These are phyloP conservation scores for Pygoscelis antarcticus DNA, from an alignment of 2,113 vertebrate species.

Conservation along the genomic window DNA sequence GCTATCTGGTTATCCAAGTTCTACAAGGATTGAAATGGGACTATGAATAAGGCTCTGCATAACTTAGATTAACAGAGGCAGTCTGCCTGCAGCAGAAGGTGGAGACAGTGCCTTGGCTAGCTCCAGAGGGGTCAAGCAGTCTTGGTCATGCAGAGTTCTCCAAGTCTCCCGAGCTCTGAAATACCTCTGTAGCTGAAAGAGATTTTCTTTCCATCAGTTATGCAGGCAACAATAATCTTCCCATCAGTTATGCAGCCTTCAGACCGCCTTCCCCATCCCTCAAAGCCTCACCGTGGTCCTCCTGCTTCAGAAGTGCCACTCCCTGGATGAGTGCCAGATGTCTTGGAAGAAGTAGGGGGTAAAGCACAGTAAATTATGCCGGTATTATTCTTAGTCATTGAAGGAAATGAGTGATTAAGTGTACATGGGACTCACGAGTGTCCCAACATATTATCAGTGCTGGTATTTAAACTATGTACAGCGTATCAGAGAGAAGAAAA, in stretches of 20 bases:
- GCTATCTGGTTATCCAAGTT: neutral
- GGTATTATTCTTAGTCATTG: neutral
- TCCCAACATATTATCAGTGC: constrained; percentile 10
- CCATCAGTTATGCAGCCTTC: neutral
- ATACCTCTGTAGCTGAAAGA: neutral
- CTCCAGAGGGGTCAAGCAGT: neutral
- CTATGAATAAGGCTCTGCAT: neutral
- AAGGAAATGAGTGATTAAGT: constrained; percentile 69
- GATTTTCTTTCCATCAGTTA: neutral
- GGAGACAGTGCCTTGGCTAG: neutral
- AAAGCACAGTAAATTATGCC: neutral
- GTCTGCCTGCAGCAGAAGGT: neutral
- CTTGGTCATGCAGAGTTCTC: neutral
- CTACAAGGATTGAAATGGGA: neutral
- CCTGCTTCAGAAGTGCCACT: neutral
- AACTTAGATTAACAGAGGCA: neutral
- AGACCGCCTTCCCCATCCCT: neutral
- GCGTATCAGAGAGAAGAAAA: neutral
- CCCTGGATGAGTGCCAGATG: neutral
- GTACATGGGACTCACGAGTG: constrained; percentile 42
- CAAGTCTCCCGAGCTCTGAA: neutral
- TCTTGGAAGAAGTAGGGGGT: neutral
- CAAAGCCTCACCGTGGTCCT: neutral
- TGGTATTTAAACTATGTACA: constrained; percentile 59
- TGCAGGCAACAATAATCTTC: neutral